Evolutionary conservation across 2,797 vertebrate species (phyloP).

Genomic region (Scolopax bukidnonensis): DNA sequence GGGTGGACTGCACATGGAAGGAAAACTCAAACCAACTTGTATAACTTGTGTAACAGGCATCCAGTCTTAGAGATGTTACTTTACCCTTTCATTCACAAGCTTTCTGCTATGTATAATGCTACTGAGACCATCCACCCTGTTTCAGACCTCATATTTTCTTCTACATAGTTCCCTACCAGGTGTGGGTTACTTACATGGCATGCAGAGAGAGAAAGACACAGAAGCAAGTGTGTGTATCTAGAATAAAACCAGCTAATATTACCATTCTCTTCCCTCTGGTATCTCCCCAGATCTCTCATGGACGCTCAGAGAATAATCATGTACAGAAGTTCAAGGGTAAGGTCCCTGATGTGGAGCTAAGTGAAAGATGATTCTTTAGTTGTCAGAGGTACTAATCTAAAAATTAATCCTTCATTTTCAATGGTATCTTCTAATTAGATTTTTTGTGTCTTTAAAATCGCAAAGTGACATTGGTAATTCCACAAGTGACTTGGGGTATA

Average conservation of each 20-base stretch:
- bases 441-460: slow-evolving; percentile 8
- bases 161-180: neutral
- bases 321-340: neutral
- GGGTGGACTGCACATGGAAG: neutral
- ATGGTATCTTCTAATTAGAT: neutral
- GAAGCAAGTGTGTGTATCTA: neutral
- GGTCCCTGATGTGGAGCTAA: neutral
- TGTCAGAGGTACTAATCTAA: neutral
- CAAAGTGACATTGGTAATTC: slow-evolving; percentile 22
- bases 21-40: neutral
- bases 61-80: neutral
- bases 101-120: neutral
- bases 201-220: neutral
- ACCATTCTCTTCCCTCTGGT: neutral
- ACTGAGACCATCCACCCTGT: neutral
- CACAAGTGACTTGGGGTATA: neutral
- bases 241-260: neutral
- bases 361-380: neutral
- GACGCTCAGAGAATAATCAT: neutral
- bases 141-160: neutral
- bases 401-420: neutral
- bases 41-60: neutral
- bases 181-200: neutral
- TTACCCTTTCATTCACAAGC: neutral
- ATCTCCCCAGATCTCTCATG: neutral